Percentiles rank a stretch among this genome's conserved stretches.
phyloP scores from a whole-genome alignment of 2,113 vertebrate species.

The Toxotes jaculatrix region DNA sequence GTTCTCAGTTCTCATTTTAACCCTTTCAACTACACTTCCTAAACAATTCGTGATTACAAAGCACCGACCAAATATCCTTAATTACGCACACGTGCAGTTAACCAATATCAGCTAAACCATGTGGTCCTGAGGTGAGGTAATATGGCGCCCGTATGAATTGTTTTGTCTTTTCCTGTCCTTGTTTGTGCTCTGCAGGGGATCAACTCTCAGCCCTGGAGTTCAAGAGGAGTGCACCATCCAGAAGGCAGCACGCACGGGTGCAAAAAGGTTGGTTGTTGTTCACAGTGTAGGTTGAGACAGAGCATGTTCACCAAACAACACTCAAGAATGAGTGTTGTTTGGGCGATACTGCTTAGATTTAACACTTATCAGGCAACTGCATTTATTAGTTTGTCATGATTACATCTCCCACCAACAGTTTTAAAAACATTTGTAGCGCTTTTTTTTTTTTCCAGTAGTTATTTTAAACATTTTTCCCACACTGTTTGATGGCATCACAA shows the following conservation, averaged over 20 bases:
- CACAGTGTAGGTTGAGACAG: neutral
- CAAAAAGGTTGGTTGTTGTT: constrained; percentile 63
- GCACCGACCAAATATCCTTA: neutral
- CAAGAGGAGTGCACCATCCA: constrained; percentile 61
- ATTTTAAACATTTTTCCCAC: neutral
- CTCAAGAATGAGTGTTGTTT: neutral
- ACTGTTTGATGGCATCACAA: neutral
- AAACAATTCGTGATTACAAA: neutral
- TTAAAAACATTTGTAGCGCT: neutral
- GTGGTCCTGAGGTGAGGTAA: neutral
- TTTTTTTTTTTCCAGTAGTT: no score
- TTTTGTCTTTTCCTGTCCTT: constrained; percentile 26
- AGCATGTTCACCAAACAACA: neutral
- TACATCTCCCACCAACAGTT: neutral
- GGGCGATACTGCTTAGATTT: neutral
- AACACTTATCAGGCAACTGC: neutral
- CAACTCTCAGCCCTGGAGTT: constrained; percentile 43
- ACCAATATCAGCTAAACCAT: neutral
- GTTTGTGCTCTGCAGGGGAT: constrained; percentile 54
- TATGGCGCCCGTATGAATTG: constrained; percentile 16
- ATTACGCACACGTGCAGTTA: neutral
- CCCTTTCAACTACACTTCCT: neutral
- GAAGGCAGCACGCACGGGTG: constrained; percentile 31
- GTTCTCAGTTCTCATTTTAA: neutral
- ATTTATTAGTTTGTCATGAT: neutral